These are phyloP conservation scores for Acleris cristana DNA, from an alignment of 2,888 invertebrate species.

Conservation along the genomic window DNA sequence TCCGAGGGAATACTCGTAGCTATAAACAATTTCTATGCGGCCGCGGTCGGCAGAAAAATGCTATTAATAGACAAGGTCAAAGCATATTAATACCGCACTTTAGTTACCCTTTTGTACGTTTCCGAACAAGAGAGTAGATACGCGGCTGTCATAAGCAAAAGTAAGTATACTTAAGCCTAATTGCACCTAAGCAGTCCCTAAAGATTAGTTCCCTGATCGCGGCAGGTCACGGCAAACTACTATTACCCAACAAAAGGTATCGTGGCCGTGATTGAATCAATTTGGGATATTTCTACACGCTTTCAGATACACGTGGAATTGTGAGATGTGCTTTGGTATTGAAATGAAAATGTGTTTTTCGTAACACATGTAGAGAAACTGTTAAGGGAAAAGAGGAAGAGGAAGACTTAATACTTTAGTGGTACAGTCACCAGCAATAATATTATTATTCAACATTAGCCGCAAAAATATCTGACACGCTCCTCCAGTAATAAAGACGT, in stretches of 20 bases:
- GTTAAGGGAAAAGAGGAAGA: too few relatives aligned
- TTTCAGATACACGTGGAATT: slow-evolving; percentile 1
- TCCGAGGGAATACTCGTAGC: too few relatives aligned
- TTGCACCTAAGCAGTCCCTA: background rate
- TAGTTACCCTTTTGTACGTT: background rate
- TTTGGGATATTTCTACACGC: slow-evolving; percentile 21
- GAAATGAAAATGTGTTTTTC: too few relatives aligned
- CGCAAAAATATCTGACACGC: too few relatives aligned
- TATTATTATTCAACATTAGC: too few relatives aligned
- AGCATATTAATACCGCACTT: background rate
- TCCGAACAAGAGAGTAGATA: too few relatives aligned
- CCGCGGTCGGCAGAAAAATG: background rate
- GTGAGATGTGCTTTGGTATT: too few relatives aligned
- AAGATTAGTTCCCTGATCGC: slow-evolving; percentile 16
- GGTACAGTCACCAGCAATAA: too few relatives aligned
- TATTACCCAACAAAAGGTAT: slow-evolving; percentile 33
- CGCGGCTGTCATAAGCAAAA: slow-evolving; percentile 1
- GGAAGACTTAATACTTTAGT: too few relatives aligned
- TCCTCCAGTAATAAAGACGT: too few relatives aligned
- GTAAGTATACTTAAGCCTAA: slow-evolving; percentile 9
- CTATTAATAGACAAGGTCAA: background rate
- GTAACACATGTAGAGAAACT: too few relatives aligned
- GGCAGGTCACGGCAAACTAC: slow-evolving; percentile 25
- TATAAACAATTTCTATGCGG: too few relatives aligned
- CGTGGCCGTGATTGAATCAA: slow-evolving; percentile 29